Evolutionary conservation across 2,113 vertebrate species (phyloP).

Genomic region (Oryzias javanicus): DNA sequence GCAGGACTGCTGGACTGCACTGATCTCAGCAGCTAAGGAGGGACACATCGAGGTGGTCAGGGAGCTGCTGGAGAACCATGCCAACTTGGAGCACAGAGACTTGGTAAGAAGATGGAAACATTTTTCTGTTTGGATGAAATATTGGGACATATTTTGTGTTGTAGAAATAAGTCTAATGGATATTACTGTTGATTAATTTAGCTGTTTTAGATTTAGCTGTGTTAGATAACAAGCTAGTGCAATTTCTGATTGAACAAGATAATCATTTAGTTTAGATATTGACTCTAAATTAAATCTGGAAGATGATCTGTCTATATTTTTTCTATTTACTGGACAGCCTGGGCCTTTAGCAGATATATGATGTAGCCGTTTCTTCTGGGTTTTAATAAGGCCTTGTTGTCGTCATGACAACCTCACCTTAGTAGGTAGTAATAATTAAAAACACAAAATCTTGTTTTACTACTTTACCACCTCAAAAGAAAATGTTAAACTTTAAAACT

Average conservation of each 20-base stretch:
- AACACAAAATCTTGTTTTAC: not conserved
- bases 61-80: slow-evolving; percentile 87
- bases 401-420: not conserved
- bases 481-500: not conserved
- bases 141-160: no score
- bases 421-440: no score
- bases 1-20: slow-evolving; percentile 97
- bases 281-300: slow-evolving; percentile 45
- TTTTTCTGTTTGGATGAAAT: not conserved
- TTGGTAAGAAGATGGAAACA: slow-evolving; percentile 80
- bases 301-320: slow-evolving; percentile 43
- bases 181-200: no score
- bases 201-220: no score
- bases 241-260: slow-evolving; percentile 19
- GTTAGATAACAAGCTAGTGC: not conserved
- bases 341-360: slow-evolving; percentile 14
- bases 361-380: slow-evolving; percentile 26
- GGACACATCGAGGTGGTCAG: slow-evolving; percentile 87
- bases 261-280: slow-evolving; percentile 46
- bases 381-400: slow-evolving; percentile 4
- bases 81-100: slow-evolving; percentile 90
- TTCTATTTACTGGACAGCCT: slow-evolving; percentile 52
- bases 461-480: not conserved
- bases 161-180: no score
- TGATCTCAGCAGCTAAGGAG: slow-evolving; percentile 95